Base-by-base conservation (phyloP, 2,113 vertebrate species). In the Noturus placidus region DNA sequence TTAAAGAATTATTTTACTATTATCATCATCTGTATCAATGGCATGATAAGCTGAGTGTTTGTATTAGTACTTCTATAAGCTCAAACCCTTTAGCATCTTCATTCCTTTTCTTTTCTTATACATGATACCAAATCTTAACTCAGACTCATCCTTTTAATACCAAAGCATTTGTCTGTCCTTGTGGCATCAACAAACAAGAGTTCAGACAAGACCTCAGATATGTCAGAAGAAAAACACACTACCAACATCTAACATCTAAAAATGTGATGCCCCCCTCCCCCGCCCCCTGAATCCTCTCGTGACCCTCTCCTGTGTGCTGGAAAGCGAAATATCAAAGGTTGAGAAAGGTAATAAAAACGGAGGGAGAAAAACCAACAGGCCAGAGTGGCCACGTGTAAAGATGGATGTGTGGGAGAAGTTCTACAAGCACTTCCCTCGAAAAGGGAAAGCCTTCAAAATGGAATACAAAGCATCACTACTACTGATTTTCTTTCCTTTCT, bases 181-280 rank as follows among this genome's bases (percentile, higher is more conserved):
- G 86, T 80, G 91, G 93, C 89, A 91, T 90, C 87, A 77, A 88
- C 92, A 92, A 91, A 93, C 91, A 91, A 91, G 93, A 90, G 92
- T 93, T 93, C 94, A 93, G 93, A 95, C 91, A 91, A 93, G 92
- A 93, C 93, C 93, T 94, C 94, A 93, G 92, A 92, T 88, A 89
- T 92, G 94, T 94, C 88, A 86, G 89, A 90, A 82, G 87, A 87
- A 92, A 83, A 88, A 90, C 69, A 63, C 52, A 89, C 84, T 38
- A 81, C 42, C 57, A 50, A 89, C 50, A 89, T 86, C 88, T 61
- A 70, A 86, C 81, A 88, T 80, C 78, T 87, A 85, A 90, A 87
- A 92, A 86, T 90, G 91, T 90, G 92, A 67, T 76, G 69, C 94
- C 35, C 35, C 35, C 35, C 35, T 3, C 35, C 35, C 35, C 35